Evolutionary conservation across 2,888 invertebrate species (phyloP).

Genomic region (Drosophila rellima): DNA sequence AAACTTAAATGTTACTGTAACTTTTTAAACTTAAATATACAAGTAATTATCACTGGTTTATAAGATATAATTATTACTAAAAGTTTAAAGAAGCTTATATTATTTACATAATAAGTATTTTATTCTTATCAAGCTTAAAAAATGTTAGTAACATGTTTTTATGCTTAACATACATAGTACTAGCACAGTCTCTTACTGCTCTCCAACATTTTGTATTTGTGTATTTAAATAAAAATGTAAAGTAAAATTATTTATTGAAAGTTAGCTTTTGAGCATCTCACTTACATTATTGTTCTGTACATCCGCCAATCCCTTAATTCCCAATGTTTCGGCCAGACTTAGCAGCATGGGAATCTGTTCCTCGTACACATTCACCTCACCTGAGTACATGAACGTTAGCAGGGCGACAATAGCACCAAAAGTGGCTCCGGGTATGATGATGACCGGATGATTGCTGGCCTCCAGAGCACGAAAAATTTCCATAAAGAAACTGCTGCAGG

Average conservation of each 20-base stretch:
- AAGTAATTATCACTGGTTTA: too few relatives aligned
- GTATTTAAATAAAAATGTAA: too few relatives aligned
- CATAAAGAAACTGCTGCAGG: slow-evolving; percentile 96
- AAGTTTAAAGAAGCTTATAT: too few relatives aligned
- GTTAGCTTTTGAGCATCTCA: neutral
- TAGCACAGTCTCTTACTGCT: too few relatives aligned
- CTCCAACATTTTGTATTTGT: too few relatives aligned
- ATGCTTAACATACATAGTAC: too few relatives aligned
- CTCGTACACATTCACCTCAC: slow-evolving; percentile 94
- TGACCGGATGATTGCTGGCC: slow-evolving; percentile 85
- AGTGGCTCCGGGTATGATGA: slow-evolving; percentile 85
- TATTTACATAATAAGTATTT: too few relatives aligned
- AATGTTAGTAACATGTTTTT: too few relatives aligned
- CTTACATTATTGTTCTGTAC: slow-evolving; percentile 89
- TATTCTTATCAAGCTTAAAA: too few relatives aligned
- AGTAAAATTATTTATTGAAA: neutral
- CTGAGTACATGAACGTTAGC: slow-evolving; percentile 94
- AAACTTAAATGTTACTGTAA: too few relatives aligned
- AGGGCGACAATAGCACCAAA: slow-evolving; percentile 88
- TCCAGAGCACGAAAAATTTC: slow-evolving; percentile 89
- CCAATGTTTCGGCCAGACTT: slow-evolving; percentile 91
- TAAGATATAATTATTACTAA: too few relatives aligned
- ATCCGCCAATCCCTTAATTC: slow-evolving; percentile 93
- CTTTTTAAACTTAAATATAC: too few relatives aligned
- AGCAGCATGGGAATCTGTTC: slow-evolving; percentile 92